Evolutionary conservation across 2,888 invertebrate genomes (phyloP).

Genomic region (Sarcophaga caerulescens): DNA sequence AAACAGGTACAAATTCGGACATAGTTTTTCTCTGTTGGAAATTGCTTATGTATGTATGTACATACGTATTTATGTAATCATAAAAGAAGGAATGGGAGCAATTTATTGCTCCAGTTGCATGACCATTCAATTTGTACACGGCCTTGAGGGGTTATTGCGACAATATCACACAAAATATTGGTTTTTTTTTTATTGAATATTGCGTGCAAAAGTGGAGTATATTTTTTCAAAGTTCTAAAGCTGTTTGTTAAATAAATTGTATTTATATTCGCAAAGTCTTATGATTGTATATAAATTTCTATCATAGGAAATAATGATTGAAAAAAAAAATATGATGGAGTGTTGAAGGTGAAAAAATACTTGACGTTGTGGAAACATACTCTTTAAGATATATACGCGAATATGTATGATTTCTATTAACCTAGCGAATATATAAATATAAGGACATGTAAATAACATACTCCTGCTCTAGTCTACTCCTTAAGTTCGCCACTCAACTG

Average conservation of each 20-base stretch:
- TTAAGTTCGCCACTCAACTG: too few species aligned
- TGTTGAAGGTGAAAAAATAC: too few species aligned
- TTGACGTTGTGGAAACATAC: too few species aligned
- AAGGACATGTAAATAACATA: too few species aligned
- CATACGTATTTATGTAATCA: not conserved
- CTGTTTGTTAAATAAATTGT: not conserved
- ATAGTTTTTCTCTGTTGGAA: not conserved
- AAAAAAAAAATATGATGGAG: too few species aligned
- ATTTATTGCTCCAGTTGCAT: not conserved
- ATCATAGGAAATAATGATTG: too few species aligned
- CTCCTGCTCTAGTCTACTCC: too few species aligned
- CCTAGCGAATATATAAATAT: too few species aligned
- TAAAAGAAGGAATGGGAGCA: not conserved
- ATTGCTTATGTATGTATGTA: not conserved
- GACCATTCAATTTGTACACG: not conserved
- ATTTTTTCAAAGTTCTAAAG: not conserved
- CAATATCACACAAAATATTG: not conserved
- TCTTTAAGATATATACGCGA: too few species aligned
- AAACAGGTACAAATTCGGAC: constrained; percentile 21
- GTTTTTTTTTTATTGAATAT: not conserved
- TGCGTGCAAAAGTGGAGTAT: not conserved
- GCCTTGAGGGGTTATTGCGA: not conserved
- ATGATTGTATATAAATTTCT: too few species aligned
- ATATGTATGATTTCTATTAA: too few species aligned
- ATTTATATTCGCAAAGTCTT: too few species aligned